These are phyloP conservation scores for Zygothrica quintamaculata DNA, from an alignment of 2,888 invertebrate species.

Conservation along the genomic window DNA sequence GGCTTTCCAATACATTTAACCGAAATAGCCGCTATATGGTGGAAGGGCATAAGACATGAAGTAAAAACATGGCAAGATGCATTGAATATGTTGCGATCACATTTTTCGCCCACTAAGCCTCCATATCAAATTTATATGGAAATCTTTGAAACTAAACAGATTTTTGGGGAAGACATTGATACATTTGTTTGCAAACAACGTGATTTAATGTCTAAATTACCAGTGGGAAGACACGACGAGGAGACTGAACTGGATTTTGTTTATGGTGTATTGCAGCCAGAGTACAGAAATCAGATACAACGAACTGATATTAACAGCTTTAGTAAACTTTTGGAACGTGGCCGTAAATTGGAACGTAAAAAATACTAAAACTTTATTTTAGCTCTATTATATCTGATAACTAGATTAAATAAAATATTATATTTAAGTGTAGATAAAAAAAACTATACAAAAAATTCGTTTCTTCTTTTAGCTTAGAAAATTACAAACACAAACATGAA, in stretches of 20 bases:
- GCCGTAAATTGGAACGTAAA: conserved; percentile 62
- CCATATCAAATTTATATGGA: conserved; percentile 75
- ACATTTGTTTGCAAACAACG: conserved; percentile 71
- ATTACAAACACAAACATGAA: too few relatives aligned
- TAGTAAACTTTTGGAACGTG: conserved; percentile 64
- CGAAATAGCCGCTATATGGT: conserved; percentile 66
- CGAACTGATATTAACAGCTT: conserved; percentile 67
- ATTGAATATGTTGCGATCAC: conserved; percentile 61
- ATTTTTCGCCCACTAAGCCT: conserved; percentile 74
- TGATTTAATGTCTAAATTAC: conserved; percentile 69
- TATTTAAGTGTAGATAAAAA: too few relatives aligned
- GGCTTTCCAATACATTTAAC: conserved; percentile 48
- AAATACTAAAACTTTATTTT: conserved; percentile 11
- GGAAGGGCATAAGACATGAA: conserved; percentile 74
- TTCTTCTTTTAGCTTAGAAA: too few relatives aligned
- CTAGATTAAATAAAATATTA: too few relatives aligned
- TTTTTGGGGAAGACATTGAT: conserved; percentile 51
- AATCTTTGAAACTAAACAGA: conserved; percentile 63
- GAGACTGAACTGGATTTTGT: conserved; percentile 70
- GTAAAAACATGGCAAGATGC: conserved; percentile 70
- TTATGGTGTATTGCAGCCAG: conserved; percentile 62
- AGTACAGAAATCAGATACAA: conserved; percentile 64
- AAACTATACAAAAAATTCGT: too few relatives aligned
- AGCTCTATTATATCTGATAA: too few relatives aligned
- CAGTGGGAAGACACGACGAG: conserved; percentile 69